Evolutionary conservation across 1,140 invertebrate species (phyloP).

Genomic region (Harlomillsia oculata): DNA sequence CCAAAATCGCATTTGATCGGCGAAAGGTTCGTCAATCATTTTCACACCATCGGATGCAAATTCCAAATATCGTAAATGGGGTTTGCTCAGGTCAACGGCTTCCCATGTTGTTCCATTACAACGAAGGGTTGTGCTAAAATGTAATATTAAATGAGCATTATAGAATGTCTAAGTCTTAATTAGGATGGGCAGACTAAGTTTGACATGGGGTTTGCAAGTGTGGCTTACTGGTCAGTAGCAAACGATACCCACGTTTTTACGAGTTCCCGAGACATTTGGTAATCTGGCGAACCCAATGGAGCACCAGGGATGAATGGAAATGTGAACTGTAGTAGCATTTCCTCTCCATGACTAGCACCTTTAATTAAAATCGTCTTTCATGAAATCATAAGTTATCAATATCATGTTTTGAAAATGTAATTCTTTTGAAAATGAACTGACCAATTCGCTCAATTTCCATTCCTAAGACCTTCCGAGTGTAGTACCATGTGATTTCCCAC

Average conservation of each 20-base stretch:
- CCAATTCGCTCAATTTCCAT: constrained; percentile 5
- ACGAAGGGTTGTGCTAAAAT: not conserved
- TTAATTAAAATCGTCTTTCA: not conserved
- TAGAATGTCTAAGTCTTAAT: not conserved
- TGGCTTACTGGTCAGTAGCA: constrained; percentile 21
- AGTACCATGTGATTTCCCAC: constrained; percentile 8
- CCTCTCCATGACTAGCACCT: constrained; percentile 15
- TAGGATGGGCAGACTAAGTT: not conserved
- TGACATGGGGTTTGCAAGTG: not conserved
- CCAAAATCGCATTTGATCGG: constrained; percentile 18
- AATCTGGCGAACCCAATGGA: constrained; percentile 10
- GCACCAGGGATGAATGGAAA: constrained; percentile 3
- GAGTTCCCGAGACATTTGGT: constrained; percentile 11
- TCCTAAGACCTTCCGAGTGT: constrained; percentile 14
- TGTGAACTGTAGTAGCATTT: constrained; percentile 16
- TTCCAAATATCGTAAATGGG: constrained; percentile 13
- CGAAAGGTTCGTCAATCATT: constrained; percentile 20
- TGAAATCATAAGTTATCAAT: not conserved
- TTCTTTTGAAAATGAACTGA: not conserved
- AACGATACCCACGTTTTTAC: constrained; percentile 16
- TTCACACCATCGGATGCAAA: not conserved
- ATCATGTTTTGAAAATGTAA: not conserved
- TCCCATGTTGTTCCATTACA: constrained; percentile 11
- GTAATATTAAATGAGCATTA: not conserved
- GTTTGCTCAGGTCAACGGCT: not conserved